These are phyloP conservation scores for Babylonia areolata DNA, from an alignment of 1,140 invertebrate genomes.

Conservation along the genomic window DNA sequence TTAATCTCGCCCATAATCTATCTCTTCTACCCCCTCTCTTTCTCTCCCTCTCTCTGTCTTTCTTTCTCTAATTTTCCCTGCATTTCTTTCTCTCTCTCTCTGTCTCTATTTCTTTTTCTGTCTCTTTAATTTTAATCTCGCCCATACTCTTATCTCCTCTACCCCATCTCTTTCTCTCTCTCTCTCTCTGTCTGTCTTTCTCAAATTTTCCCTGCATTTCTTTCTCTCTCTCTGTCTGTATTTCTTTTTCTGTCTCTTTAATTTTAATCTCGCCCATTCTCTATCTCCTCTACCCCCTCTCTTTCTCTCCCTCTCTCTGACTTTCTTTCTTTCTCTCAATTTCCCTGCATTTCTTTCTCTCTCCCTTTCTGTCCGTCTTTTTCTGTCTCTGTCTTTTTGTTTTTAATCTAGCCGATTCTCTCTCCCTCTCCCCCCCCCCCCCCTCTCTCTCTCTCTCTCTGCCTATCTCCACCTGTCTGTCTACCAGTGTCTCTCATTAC, in stretches of 20 bases:
- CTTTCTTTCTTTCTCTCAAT: neutral
- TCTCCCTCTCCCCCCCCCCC: neutral
- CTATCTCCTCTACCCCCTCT: neutral
- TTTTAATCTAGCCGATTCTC: neutral
- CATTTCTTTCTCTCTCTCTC: neutral
- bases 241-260: conserved; percentile 8
- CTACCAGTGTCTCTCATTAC: neutral
- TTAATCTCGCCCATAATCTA: neutral
- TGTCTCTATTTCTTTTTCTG: conserved; percentile 4
- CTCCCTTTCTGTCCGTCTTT: conserved; percentile 5
- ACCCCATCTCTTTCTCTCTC: neutral
- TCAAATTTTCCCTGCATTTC: too few species aligned
- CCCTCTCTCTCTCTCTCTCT: neutral
- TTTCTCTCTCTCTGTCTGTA: neutral
- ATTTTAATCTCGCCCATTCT: neutral
- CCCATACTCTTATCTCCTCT: neutral
- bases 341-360: neutral
- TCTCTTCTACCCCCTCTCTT: neutral
- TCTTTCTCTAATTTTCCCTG: neutral
- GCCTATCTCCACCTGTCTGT: neutral
- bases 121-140: neutral
- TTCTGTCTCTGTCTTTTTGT: neutral
- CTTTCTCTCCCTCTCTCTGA: conserved; percentile 21
- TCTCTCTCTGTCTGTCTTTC: conserved; percentile 9
- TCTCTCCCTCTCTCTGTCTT: neutral